These are phyloP conservation scores for Megalopta genalis DNA, from an alignment of 1,140 invertebrate species.

Conservation along the genomic window DNA sequence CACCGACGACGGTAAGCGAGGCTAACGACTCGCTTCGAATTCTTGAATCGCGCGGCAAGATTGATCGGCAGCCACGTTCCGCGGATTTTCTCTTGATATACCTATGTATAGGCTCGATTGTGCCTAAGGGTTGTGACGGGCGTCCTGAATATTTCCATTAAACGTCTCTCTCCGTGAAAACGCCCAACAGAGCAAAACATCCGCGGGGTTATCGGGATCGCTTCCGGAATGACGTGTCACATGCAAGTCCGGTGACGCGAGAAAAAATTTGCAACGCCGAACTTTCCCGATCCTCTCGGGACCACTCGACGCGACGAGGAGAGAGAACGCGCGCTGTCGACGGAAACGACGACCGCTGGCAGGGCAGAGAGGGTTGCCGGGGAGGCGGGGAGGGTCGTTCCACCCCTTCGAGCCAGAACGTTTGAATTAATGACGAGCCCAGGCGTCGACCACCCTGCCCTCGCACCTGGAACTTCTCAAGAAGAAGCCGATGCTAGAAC, in stretches of 20 bases:
- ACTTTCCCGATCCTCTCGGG: neutral
- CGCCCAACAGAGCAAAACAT: neutral
- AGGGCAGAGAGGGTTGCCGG: too few species aligned
- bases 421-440: slow-evolving; percentile 75
- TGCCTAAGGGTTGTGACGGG: too few species aligned
- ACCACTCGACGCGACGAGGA: slow-evolving; percentile 39
- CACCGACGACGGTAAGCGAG: too few species aligned
- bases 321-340: slow-evolving; percentile 10
- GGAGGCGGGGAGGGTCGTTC: neutral
- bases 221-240: neutral
- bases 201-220: neutral
- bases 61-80: too few species aligned
- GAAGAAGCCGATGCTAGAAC: neutral
- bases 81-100: too few species aligned
- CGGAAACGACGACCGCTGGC: slow-evolving; percentile 34
- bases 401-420: slow-evolving; percentile 65
- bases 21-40: too few species aligned
- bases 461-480: neutral
- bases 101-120: too few species aligned
- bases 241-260: neutral
- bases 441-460: neutral
- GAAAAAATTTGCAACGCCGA: slow-evolving; percentile 36
- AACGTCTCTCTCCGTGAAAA: too few species aligned
- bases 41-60: too few species aligned
- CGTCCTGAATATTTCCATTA: too few species aligned